These are phyloP conservation scores for human DNA, from an alignment of 2,113 vertebrate genomes.

Conservation along the genomic window GRCh38 chr6:26791001-26791500, in stretches of 20 bases:
- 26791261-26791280: slow-evolving; percentile 23
- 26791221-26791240: slow-evolving; percentile 36
- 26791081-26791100: not conserved
- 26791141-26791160: too few species aligned
- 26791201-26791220: not conserved
- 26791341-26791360: not conserved
- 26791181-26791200: fast-evolving
- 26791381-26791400: not conserved
- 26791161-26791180: too few species aligned
- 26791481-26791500: too few species aligned
- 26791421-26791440: not conserved
- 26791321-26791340: fast-evolving
- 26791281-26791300: fast-evolving
- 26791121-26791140: too few species aligned
- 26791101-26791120: not conserved
- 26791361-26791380: not conserved
- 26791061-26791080: too few species aligned
- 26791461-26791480: too few species aligned
- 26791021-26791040: too few species aligned
- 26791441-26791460: too few species aligned
- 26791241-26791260: slow-evolving; percentile 48
- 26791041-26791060: too few species aligned
- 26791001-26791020: too few species aligned
- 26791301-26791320: too few species aligned
- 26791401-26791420: not conserved